Percentiles rank a stretch among this genome's conserved stretches.
These are phyloP conservation scores for Harpegnathos saltator DNA, from an alignment of 1,140 invertebrate genomes.

Conservation along the genomic window DNA sequence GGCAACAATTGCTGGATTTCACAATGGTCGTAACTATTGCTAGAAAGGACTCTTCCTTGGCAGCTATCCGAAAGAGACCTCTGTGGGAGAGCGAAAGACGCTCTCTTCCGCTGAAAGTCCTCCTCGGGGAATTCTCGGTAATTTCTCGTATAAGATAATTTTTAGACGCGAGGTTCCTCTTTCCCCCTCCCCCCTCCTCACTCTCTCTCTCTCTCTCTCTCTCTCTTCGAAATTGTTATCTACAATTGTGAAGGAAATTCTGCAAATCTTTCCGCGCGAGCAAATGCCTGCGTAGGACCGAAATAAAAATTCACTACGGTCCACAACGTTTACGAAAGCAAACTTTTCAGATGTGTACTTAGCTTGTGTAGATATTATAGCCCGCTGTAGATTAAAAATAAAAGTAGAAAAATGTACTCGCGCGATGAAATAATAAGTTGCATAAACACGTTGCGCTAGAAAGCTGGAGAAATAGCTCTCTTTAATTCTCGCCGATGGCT, in stretches of 20 bases:
- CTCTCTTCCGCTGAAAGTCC: constrained; percentile 32
- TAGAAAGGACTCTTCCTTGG: constrained; percentile 47
- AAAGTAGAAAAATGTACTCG: background rate
- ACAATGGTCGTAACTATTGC: constrained; percentile 32
- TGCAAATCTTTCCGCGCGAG: background rate
- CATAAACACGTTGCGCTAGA: background rate
- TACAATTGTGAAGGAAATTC: background rate
- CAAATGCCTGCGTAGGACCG: background rate
- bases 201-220: too few relatives aligned
- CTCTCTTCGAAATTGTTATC: constrained; percentile 5
- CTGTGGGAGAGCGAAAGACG: constrained; percentile 14
- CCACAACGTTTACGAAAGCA: background rate
- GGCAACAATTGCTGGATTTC: constrained; percentile 70
- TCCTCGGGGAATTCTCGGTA: background rate
- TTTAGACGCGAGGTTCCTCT: background rate
- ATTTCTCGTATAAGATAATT: constrained; percentile 39
- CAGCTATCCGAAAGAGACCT: constrained; percentile 35
- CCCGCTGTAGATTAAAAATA: background rate
- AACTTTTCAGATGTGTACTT: background rate
- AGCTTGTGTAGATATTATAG: background rate
- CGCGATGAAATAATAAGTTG: background rate
- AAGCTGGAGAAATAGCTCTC: background rate
- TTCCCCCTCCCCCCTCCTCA: too few relatives aligned
- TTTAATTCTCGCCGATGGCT: too few relatives aligned
- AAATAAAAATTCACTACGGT: background rate